Base-by-base conservation (phyloP, 92 coral and sea anemone genomes). In the Phenganax subtilis region DNA sequence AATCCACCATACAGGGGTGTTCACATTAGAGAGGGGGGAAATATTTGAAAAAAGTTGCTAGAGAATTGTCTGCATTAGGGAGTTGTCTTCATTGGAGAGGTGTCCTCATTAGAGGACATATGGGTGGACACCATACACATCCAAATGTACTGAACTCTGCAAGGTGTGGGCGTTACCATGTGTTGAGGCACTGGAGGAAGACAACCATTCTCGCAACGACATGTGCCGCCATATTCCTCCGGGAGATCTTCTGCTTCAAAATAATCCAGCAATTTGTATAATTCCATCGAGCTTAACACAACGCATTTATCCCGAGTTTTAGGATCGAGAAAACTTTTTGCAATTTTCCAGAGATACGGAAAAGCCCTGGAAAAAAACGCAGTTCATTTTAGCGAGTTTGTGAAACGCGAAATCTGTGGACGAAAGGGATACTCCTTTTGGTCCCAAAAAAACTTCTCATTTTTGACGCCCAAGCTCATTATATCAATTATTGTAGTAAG, bases 291-390 rank as follows among this genome's bases (percentile, higher is more conserved):
- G 67, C 87, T 94, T 30, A 94, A 87, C 53, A 94, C 88, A 25
- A 94, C 86, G 59, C 98, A 94, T 80, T 94, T 94, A 52, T 87
- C 73, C 78, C 93, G 88, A 3, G 98, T 94, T 82, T 94, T 94
- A 54, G 97, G 92, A 56, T 94, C 98, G 16, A 94, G 86, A 51
- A 94, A 90, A 2, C 91, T 88, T 73, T 91, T 85, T 20, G 98
- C 92, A 9, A 92, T 81, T 86, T 89, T 94, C 98, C 97, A 94
- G 37, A 94, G 84, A 71, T 92, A 85, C 55, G 98, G 98, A 84
- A 94, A 94, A 53, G 87, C 89, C 98, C 98, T 94, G 54, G 12
- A 84, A 71, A 55, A 56, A 27, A 75, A 31, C 12, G 54, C 30
- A 53, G 0, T 73, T 6, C 64, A 25, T 37, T 37, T 47, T 31